A percentile compares a stretch with the other conserved stretches of the same genome.
These are phyloP conservation scores for Petrocephalus schoutedeni DNA, from an alignment of 2,797 vertebrate species.

Conservation along the genomic window DNA sequence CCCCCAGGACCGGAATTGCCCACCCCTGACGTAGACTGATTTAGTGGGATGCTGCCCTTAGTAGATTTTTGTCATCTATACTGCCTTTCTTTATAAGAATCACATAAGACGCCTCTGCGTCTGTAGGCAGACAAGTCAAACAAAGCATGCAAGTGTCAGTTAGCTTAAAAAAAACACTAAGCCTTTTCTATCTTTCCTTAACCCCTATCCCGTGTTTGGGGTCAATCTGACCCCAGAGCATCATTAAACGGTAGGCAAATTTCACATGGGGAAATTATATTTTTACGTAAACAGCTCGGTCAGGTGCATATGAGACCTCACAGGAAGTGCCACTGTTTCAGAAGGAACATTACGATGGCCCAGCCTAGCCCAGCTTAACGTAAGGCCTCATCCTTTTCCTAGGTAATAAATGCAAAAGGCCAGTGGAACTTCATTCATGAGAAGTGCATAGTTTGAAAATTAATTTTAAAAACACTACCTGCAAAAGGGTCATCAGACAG, in stretches of 20 bases:
- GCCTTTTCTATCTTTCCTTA: background rate
- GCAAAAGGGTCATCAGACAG: background rate
- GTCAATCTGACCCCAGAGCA: no score
- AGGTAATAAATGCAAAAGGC: background rate
- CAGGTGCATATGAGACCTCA: background rate
- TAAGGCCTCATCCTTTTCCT: background rate
- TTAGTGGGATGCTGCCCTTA: background rate
- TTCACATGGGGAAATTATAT: no score
- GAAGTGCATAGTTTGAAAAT: background rate
- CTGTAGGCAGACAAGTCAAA: background rate
- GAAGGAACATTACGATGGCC: background rate
- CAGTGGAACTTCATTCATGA: background rate
- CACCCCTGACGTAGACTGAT: no score
- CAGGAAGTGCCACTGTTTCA: background rate
- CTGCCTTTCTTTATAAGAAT: background rate
- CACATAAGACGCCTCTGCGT: background rate
- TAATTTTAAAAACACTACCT: background rate
- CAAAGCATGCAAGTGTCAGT: background rate
- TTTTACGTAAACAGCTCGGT: background rate
- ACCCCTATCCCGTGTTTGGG: no score
- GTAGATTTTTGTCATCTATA: background rate
- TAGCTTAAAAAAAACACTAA: background rate
- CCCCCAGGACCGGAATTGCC: no score
- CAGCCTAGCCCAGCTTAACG: background rate
- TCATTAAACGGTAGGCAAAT: no score